Conservation (phyloP, 2,888 invertebrate species). For the Carterocephalus palaemon region DNA sequence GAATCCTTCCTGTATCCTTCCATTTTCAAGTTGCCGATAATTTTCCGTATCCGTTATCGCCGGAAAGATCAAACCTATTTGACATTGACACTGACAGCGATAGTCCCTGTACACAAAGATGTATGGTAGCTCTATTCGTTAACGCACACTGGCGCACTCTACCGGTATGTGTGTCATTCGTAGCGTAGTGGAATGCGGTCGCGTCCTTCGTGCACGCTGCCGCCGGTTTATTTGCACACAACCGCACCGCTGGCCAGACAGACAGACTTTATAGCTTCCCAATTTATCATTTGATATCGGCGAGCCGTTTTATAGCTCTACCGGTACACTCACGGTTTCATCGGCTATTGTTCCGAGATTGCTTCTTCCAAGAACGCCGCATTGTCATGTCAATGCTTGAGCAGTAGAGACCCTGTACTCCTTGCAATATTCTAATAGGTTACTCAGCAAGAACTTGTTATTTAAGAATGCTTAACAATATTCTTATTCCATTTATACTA, state of each 20-base stretch:
- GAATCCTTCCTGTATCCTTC: no score
- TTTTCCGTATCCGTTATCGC: constrained; percentile 1
- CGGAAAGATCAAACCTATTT: constrained; percentile 25
- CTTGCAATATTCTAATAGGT: no score
- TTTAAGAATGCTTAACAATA: no score
- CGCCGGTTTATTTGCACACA: constrained; percentile 73
- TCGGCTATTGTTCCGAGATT: constrained; percentile 24
- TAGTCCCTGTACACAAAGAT: background rate
- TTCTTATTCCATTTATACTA: no score
- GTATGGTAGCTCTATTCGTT: constrained; percentile 30
- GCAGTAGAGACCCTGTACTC: no score
- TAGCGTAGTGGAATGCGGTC: constrained; percentile 73
- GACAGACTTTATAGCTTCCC: constrained; percentile 63
- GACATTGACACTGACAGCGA: constrained; percentile 16
- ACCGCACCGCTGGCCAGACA: constrained; percentile 49
- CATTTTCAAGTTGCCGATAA: no score
- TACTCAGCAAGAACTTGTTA: no score
- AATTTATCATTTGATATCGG: constrained; percentile 57
- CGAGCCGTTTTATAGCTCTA: constrained; percentile 25
- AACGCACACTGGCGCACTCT: constrained; percentile 46
- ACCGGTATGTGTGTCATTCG: constrained; percentile 70
- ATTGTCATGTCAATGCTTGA: no score
- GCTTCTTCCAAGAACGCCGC: constrained; percentile 6
- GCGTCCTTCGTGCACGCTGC: constrained; percentile 72
- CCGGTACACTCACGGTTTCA: constrained; percentile 22